Percentiles rank a stretch among this genome's conserved stretches.
Conservation (phyloP, 2,113 vertebrate species). For the Malurus alboscapulatus region DNA sequence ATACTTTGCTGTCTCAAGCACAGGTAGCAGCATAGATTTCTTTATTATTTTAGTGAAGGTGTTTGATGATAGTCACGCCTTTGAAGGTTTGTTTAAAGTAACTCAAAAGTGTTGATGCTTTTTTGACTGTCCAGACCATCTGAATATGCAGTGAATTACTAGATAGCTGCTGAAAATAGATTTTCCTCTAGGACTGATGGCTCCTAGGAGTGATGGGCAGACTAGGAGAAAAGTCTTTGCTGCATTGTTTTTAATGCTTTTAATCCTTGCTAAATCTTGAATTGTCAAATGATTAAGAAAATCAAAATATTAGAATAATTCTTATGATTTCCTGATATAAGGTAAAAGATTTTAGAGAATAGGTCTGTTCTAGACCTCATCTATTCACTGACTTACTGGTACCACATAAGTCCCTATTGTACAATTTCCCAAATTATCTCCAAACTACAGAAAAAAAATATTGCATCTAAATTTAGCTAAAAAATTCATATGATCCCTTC, state of each 20-base stretch:
- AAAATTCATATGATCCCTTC: neutral
- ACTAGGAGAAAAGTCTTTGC: neutral
- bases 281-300: neutral
- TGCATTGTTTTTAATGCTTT: neutral
- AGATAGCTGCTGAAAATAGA: neutral
- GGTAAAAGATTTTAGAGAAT: neutral
- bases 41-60: conserved; percentile 1
- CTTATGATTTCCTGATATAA: neutral
- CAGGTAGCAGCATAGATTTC: neutral
- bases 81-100: neutral
- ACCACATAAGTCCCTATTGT: neutral
- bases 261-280: neutral
- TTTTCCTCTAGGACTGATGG: neutral
- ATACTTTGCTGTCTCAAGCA: neutral
- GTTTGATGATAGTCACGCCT: neutral
- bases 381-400: neutral
- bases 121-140: neutral
- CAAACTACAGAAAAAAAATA: neutral
- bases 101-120: neutral
- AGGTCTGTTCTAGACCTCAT: neutral
- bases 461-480: neutral
- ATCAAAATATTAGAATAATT: neutral
- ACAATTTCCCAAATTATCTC: neutral
- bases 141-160: neutral
- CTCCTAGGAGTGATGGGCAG: neutral